Base-by-base conservation (phyloP, 2,797 vertebrate species). In the Coracias cyanogaster region DNA sequence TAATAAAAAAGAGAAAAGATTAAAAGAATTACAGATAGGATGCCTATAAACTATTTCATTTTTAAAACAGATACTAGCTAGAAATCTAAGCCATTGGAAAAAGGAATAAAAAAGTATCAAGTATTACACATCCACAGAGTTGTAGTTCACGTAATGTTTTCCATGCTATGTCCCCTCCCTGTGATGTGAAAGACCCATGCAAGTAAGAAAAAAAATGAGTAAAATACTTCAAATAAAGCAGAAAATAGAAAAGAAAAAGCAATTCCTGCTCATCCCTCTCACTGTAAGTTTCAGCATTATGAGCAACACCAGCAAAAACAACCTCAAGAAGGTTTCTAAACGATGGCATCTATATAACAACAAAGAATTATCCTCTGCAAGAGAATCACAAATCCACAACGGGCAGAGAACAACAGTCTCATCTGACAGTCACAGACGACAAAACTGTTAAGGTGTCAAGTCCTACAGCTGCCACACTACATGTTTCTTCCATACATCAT, bases 1-100 rank as follows among this genome's bases (percentile, higher is more conserved):
- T 31, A 96, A 96, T 4, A 35, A 82, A 84, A 97, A 80, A 97
- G 43, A 88, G 41, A n/a, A 83, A 39, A 86, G 2, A 13, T 46
- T 49, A 39, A 74, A 54, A 73, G 24, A 61, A 57, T 12, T 39
- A 73, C 10, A 46, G 15, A 28, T 1, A 33, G 39, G 24, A 67
- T 58, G 35, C 10, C 73, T 25, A 16, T 46, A 74, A 91, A 64
- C 3, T 21, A 21, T 49, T 91, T 37, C 8, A 15, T 43, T 90
- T 86, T 74, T 28, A 14, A 39, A 93, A 28, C 2, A 33, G 4
- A 5, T 29, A 51, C 26, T 65, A 80, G 35, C 24, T 46, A 82
- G 31, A 78, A 85, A 89, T 39, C 19, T 62, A 70, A 92, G 31
- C 64, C 1, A 31, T 1, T 28, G 4, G 15, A 52, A 92, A 94